Evolutionary conservation across 2,113 vertebrate species (phyloP), one percentile per base, ranked within the genome.

Genomic region (Pteronura brasiliensis): DNA sequence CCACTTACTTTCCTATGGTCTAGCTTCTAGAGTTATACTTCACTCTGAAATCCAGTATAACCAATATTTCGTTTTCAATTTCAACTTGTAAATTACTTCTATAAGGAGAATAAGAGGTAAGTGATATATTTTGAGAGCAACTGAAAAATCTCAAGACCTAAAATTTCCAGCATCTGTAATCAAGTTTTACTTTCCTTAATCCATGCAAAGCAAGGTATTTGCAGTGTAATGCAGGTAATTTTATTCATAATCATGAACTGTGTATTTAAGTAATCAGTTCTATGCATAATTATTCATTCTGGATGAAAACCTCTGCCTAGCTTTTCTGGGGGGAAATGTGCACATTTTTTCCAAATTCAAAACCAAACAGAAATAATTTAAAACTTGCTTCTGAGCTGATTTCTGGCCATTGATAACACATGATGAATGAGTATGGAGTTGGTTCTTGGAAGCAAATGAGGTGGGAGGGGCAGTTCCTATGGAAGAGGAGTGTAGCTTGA

Each of bases 171-270:
- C 72, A 86, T 94, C 81, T 74, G 92, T 92, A 98, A 98, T 98
- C 98, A 98, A 97, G 71, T 91, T 98, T 85, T 94, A 72, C 94
- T 96, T 97, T 71, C 84, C 61, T 97, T 97, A 97, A 98, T 98
- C 97, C 94, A 76, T 86, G 92, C 85, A 96, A 80, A 94, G 29
- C 36, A 82, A 97, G 88, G 94, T 97, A 91, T 97, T 94, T 96
- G 86, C 72, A 82, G 76, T 87, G 74, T 96, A 97, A 96, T 90
- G 71, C 90, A 97, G 94, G 96, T 98, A 97, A 98, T 97, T 98
- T 97, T 80, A 97, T 98, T 97, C 96, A 95, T 97, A 98, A 98
- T 98, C 98, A 98, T 96, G 96, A 97, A 94, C 94, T 83, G 85
- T 95, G 83, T 95, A 86, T 98, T 97, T 97, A 96, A 97, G 72